Percentiles rank a stretch among this genome's conserved stretches.
These are phyloP conservation scores for Athrips mouffetella DNA, from an alignment of 2,888 invertebrate species.

Conservation along the genomic window DNA sequence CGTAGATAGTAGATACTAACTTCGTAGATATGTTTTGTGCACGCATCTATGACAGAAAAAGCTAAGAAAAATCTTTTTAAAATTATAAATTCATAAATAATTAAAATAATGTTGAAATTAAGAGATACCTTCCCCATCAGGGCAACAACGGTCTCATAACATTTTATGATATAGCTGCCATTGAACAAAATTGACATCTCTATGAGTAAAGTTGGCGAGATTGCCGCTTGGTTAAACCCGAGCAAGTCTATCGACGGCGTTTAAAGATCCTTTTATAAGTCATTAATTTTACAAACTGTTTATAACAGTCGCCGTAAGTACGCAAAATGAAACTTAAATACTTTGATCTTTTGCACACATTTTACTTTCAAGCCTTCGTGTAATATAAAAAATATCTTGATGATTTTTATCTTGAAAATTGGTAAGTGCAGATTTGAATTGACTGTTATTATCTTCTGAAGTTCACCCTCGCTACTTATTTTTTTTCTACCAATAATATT, in stretches of 20 bases:
- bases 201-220: slow-evolving; percentile 41
- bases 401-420: no score
- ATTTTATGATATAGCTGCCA: slow-evolving; percentile 65
- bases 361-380: not conserved
- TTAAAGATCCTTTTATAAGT: slow-evolving; percentile 34
- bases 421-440: no score
- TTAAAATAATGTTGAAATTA: not conserved
- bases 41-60: not conserved
- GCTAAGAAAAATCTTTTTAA: not conserved
- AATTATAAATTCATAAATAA: not conserved
- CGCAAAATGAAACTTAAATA: slow-evolving; percentile 5
- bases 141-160: slow-evolving; percentile 37
- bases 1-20: no score
- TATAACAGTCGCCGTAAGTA: slow-evolving; percentile 16
- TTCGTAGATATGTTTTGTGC: slow-evolving; percentile 9
- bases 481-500: slow-evolving; percentile 60
- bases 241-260: slow-evolving; percentile 33
- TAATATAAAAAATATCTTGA: no score
- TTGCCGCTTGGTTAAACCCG: slow-evolving; percentile 29
- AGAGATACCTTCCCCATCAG: slow-evolving; percentile 3
- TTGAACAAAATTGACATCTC: slow-evolving; percentile 66
- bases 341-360: not conserved
- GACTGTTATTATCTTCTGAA: not conserved
- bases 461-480: slow-evolving; percentile 27
- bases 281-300: slow-evolving; percentile 34